A percentile compares a stretch with the other conserved stretches of the same genome.
Conservation (phyloP, 1,140 invertebrate species). For the Trachymyrmex cornetzi region DNA sequence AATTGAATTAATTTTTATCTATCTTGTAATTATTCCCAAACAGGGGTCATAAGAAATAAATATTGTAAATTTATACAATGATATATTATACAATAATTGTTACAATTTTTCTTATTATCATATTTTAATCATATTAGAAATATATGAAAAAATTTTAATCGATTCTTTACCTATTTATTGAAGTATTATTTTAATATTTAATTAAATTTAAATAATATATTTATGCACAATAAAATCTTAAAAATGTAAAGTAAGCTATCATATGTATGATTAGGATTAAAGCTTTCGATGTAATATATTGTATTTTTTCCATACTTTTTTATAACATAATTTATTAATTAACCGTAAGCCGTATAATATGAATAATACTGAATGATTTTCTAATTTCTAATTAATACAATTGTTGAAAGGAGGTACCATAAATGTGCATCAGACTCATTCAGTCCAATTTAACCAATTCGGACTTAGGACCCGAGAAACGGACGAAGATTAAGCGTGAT, state of each 20-base stretch:
- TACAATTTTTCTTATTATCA: background rate
- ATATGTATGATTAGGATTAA: background rate
- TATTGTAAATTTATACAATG: background rate
- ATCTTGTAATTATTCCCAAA: background rate
- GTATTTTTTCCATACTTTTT: background rate
- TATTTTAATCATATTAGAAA: background rate
- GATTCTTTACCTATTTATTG: background rate
- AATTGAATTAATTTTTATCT: conserved; percentile 3
- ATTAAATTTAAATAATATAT: background rate
- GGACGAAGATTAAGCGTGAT: conserved; percentile 15
- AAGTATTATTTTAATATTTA: background rate
- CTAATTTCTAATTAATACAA: background rate
- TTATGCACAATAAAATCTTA: background rate
- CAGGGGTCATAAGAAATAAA: background rate
- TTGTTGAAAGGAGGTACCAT: background rate
- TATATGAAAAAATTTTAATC: background rate
- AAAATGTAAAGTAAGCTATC: background rate
- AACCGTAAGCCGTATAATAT: background rate
- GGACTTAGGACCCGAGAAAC: background rate
- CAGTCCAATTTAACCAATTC: conserved; percentile 25
- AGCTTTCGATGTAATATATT: background rate
- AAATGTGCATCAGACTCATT: conserved; percentile 4
- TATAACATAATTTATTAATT: conserved; percentile 6
- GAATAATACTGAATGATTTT: background rate
- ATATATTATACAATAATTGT: background rate